Percentiles rank a stretch among this genome's conserved stretches.
Conservation (phyloP, 2,888 invertebrate genomes). For the Junonia oenone region DNA sequence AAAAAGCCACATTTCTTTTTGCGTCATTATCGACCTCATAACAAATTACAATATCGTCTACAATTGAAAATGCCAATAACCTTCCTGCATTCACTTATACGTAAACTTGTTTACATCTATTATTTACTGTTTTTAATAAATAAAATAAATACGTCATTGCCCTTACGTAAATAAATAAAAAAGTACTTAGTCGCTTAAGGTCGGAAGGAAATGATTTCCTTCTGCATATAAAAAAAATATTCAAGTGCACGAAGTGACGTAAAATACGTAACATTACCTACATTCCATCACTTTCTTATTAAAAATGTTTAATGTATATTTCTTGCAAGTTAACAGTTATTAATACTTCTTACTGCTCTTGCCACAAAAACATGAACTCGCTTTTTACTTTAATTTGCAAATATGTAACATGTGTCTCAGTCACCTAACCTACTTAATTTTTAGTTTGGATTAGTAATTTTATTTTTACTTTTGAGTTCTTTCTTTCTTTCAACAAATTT, state of each 20-base stretch:
- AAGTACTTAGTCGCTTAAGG: conserved; percentile 41
- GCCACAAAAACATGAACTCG: no score
- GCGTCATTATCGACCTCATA: conserved; percentile 8
- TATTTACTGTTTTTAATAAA: conserved; percentile 8
- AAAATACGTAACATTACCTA: conserved; percentile 18
- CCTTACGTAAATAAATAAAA: conserved; percentile 34
- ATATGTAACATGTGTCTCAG: no score
- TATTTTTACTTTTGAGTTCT: no score
- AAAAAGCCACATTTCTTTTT: no score
- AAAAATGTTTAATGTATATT: no score
- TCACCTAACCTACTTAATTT: no score
- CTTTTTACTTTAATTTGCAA: no score
- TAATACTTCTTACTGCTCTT: no score
- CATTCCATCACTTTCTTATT: background rate
- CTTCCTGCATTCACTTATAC: conserved; percentile 17
- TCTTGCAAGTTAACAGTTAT: no score
- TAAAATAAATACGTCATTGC: conserved; percentile 23
- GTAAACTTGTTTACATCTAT: background rate
- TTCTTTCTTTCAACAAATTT: no score
- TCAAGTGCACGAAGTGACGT: conserved; percentile 23
- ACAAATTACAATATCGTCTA: background rate
- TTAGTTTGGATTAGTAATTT: no score
- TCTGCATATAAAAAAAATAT: conserved; percentile 18
- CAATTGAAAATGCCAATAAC: conserved; percentile 8
- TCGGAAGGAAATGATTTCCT: conserved; percentile 51